A percentile compares a stretch with the other conserved stretches of the same genome.
phyloP scores from a whole-genome alignment of 2,797 vertebrate species.

The Dromococcyx pavoninus region DNA sequence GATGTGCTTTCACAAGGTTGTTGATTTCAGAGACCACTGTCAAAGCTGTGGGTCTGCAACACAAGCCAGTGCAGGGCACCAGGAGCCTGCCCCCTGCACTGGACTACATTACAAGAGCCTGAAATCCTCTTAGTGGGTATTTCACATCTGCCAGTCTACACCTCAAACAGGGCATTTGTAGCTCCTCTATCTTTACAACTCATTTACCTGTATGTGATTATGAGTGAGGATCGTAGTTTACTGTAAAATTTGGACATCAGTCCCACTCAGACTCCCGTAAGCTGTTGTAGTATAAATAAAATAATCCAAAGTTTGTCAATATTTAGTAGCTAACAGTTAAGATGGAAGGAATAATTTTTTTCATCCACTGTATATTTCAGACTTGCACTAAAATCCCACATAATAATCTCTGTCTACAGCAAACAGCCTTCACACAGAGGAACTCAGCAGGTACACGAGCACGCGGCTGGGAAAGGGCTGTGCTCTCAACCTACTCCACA shows the following conservation, averaged over 20 bases:
- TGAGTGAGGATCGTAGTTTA: not conserved
- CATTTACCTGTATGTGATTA: not conserved
- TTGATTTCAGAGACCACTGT: not conserved
- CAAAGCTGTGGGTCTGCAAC: not conserved
- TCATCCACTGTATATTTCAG: not conserved
- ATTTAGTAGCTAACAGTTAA: not conserved
- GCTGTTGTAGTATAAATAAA: not conserved
- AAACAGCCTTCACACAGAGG: not conserved
- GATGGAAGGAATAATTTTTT: not conserved
- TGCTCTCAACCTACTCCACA: not conserved
- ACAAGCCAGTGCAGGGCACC: not conserved
- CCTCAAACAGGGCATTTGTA: not conserved
- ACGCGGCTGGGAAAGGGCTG: not conserved
- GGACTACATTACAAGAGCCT: not conserved
- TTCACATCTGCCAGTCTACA: not conserved
- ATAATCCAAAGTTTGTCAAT: not conserved
- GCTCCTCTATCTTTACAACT: not conserved
- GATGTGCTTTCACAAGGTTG: not conserved
- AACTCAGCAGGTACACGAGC: not conserved
- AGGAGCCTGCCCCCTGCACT: not conserved
- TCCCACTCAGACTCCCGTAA: not conserved
- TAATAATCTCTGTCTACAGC: not conserved
- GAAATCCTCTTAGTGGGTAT: not conserved
- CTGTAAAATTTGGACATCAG: not conserved
- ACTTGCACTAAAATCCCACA: not conserved